A percentile compares a stretch with the other conserved stretches of the same genome.
Conservation (phyloP, 1,140 invertebrate genomes). For the Drosophila seguyi region DNA sequence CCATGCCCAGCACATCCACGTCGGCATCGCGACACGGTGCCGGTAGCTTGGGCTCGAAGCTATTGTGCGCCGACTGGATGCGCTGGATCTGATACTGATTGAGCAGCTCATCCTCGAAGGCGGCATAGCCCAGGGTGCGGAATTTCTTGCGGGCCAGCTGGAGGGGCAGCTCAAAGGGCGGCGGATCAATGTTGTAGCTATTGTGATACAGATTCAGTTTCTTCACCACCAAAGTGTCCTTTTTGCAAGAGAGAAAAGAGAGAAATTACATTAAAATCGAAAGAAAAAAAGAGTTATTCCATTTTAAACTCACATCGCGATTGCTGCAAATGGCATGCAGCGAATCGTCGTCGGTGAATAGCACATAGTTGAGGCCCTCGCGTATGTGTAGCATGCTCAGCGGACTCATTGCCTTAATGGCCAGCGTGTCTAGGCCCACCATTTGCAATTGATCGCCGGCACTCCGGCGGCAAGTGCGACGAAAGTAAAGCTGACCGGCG, state of each 20-base stretch:
- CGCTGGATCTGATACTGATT: constrained; percentile 85
- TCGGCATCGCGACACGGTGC: constrained; percentile 70
- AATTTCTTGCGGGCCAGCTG: constrained; percentile 93
- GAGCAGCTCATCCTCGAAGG: constrained; percentile 89
- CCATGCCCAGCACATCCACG: constrained; percentile 78
- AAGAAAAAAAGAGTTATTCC: background rate
- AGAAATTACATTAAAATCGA: background rate
- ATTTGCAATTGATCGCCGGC: constrained; percentile 75
- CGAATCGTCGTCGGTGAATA: constrained; percentile 84
- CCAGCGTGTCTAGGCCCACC: constrained; percentile 78
- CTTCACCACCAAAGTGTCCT: constrained; percentile 82
- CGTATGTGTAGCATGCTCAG: constrained; percentile 76
- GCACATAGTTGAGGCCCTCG: constrained; percentile 80
- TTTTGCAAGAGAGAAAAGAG: background rate
- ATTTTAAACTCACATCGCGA: constrained; percentile 68
- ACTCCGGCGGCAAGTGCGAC: constrained; percentile 74
- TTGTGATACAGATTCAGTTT: constrained; percentile 76
- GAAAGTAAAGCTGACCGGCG: constrained; percentile 84
- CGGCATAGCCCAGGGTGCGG: constrained; percentile 90
- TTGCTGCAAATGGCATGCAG: constrained; percentile 84
- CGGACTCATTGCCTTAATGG: constrained; percentile 73
- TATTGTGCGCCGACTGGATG: constrained; percentile 83
- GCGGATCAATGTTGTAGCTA: constrained; percentile 73
- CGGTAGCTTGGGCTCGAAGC: constrained; percentile 83
- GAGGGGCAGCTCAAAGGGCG: constrained; percentile 89